These are phyloP conservation scores for Melanogrammus aeglefinus DNA, from an alignment of 2,797 vertebrate species.

Conservation along the genomic window DNA sequence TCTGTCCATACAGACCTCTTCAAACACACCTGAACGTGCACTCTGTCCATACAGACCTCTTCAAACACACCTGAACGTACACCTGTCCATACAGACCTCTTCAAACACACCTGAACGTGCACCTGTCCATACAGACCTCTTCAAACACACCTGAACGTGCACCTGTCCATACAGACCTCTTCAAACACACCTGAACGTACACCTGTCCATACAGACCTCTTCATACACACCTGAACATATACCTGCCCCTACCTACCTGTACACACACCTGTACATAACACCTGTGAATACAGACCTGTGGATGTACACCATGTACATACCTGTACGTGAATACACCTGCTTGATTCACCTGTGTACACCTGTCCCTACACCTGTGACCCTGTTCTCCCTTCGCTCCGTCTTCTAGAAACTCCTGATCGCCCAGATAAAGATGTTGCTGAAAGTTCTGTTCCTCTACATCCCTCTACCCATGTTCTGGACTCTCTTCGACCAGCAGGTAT, in stretches of 20 bases:
- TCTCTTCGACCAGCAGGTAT: constrained; percentile 94
- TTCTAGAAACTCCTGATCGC: constrained; percentile 85
- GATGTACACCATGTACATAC: not conserved
- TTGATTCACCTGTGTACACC: not conserved
- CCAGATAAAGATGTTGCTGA: constrained; percentile 91
- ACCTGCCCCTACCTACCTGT: no score
- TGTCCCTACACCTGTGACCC: not conserved
- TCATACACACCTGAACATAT: not conserved
- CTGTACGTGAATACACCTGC: not conserved
- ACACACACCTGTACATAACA: not conserved
- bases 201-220: not conserved
- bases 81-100: not conserved
- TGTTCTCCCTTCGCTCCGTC: not conserved
- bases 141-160: no score
- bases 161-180: no score
- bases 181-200: no score
- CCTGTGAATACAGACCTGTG: not conserved
- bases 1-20: no score
- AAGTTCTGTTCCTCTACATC: constrained; percentile 91
- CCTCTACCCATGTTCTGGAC: constrained; percentile 99
- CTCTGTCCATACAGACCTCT: no score
- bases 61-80: no score
- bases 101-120: no score
- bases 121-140: no score
- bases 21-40: no score